Percentiles rank a stretch among this genome's conserved stretches.
phyloP scores from a whole-genome alignment of 2,113 vertebrate species.

The Regulus satrapa region DNA sequence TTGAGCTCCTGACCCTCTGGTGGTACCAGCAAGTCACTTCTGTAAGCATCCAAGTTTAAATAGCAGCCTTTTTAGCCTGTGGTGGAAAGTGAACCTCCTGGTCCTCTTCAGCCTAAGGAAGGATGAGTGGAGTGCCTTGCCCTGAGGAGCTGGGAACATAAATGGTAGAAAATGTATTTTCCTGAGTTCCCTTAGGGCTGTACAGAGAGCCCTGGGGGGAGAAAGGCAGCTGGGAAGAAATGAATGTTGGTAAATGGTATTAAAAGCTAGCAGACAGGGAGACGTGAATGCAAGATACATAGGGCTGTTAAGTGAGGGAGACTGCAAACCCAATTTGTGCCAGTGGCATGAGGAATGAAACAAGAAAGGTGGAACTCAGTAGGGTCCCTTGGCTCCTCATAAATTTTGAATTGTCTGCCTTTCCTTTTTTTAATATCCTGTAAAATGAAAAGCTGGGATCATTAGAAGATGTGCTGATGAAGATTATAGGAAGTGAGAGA shows the following conservation, averaged over 20 bases:
- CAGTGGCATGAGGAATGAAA: not conserved
- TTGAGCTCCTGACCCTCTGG: not conserved
- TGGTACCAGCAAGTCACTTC: not conserved
- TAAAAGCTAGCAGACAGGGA: not conserved
- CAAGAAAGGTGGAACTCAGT: not conserved
- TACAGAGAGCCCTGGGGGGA: not conserved
- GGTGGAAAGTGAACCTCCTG: not conserved
- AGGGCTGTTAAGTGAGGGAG: not conserved
- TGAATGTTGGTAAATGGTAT: not conserved
- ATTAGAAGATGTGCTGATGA: not conserved
- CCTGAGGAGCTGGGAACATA: not conserved
- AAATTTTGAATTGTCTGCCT: constrained; percentile 38
- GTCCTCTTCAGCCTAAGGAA: not conserved
- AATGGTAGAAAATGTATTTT: not conserved
- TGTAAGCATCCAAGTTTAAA: not conserved
- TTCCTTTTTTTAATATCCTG: constrained; percentile 11
- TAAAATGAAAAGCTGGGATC: constrained; percentile 8
- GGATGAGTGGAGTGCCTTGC: not conserved
- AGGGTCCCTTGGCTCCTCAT: not conserved
- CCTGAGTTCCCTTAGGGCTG: not conserved
- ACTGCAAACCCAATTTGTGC: not conserved
- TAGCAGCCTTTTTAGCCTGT: not conserved
- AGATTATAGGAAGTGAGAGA: constrained; percentile 4
- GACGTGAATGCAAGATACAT: not conserved
- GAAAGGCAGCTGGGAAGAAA: not conserved